Base-by-base conservation (phyloP, 2,113 vertebrate species). In the Phrynosoma platyrhinos region DNA sequence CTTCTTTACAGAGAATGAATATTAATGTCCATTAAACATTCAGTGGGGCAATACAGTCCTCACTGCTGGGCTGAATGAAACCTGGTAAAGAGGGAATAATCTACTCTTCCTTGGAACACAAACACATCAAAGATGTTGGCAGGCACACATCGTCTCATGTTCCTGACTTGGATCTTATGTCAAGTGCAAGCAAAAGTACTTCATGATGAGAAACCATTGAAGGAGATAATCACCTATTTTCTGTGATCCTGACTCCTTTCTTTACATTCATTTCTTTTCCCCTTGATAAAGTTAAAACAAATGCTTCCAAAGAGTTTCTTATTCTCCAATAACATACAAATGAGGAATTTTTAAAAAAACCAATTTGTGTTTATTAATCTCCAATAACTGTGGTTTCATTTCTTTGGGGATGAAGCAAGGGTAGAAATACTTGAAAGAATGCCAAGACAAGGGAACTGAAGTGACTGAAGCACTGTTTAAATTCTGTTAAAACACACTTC, bases 371-470 rank as follows among this genome's bases (percentile, higher is more conserved):
- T 85, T 62, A 89, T 91, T 87, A 42, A 40, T 84, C 69, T 68
- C 87, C 88, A 86, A 14, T 82, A 58, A 84, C 87, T 87, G 47
- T 32, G 58, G 40, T 86, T 87, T 84, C 91, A 53, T 82, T 91
- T 71, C 55, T 81, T 77, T 4, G 0, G 69, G 0, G 0, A 88
- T 18, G 40, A 62, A 2, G 78, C 83, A 18, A 58, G 68, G 82
- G 5, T 20, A 62, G 82, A 42, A 30, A 53, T 68, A 27, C 25
- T 79, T 68, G 42, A 62, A 68, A 88, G 69, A 76, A 82, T 36
- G 75, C 13, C 53, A 66, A 82, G 52, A 86, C 75, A 53, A 82
- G 62, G 68, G 78, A 87, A 64, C 18, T n/a, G 84, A 69, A 55
- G 1, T 14, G n/a, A 3, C 0, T 0, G 74, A 84, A 88, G 64